Evolutionary conservation across 2,888 invertebrate genomes (phyloP).

Genomic region (Tolmerus cingulatus): DNA sequence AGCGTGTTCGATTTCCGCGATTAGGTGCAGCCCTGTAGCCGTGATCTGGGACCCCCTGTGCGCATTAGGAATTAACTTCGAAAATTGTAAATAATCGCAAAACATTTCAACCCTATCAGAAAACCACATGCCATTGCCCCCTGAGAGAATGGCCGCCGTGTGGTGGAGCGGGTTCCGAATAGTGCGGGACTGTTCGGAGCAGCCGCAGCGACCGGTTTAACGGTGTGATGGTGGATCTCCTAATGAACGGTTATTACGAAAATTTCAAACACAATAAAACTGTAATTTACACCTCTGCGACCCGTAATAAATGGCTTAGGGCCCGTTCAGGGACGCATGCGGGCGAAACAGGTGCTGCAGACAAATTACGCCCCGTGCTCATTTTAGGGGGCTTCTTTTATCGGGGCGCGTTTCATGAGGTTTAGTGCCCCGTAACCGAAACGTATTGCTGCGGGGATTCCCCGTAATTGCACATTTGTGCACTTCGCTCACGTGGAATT

Average conservation of each 20-base stretch:
- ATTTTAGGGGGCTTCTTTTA: neutral
- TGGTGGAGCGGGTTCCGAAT: neutral
- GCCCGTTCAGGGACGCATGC: neutral
- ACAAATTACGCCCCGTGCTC: neutral
- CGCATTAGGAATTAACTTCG: neutral
- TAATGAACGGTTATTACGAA: conserved; percentile 27
- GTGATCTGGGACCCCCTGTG: neutral
- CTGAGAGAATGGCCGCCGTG: neutral
- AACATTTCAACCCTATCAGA: neutral
- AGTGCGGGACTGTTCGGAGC: neutral
- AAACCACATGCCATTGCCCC: neutral
- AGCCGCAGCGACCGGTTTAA: neutral
- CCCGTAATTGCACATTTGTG: conserved; percentile 8
- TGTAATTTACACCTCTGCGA: conserved; percentile 22
- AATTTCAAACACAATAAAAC: conserved; percentile 24
- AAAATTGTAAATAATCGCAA: neutral
- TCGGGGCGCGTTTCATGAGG: neutral
- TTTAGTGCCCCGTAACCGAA: neutral
- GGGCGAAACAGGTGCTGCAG: neutral
- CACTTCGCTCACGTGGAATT: neutral
- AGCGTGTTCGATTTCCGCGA: neutral
- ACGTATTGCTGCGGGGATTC: neutral
- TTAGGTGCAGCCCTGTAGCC: neutral
- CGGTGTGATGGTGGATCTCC: neutral
- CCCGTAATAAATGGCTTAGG: conserved; percentile 3